Evolutionary conservation across 2,113 vertebrate species (phyloP).

Genomic region (Pionites leucogaster): DNA sequence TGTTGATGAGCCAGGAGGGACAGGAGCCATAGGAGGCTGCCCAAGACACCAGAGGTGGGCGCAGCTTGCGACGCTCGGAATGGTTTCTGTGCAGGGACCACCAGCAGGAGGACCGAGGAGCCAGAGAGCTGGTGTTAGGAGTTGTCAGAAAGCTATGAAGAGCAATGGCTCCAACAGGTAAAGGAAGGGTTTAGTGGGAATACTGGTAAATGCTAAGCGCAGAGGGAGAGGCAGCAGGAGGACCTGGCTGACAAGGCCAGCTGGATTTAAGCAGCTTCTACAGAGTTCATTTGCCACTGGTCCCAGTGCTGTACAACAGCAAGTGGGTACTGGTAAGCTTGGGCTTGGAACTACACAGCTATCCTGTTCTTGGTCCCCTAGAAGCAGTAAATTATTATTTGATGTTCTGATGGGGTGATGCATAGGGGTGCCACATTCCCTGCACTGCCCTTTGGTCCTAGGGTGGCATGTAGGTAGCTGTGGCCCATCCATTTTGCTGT

Average conservation of each 20-base stretch:
- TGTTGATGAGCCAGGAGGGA: neutral
- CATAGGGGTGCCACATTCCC: neutral
- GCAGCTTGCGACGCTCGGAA: neutral
- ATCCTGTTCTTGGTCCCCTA: neutral
- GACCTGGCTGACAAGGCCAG: neutral
- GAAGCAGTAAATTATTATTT: neutral
- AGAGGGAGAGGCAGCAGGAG: neutral
- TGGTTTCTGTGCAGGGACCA: neutral
- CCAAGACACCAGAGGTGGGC: neutral
- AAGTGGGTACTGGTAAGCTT: neutral
- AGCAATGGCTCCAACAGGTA: neutral
- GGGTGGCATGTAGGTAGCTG: neutral
- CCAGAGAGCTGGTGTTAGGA: neutral
- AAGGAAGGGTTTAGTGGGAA: neutral
- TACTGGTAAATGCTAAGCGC: neutral
- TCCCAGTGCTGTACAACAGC: neutral
- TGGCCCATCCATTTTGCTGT: neutral
- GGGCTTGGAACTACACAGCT: neutral
- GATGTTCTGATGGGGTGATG: neutral
- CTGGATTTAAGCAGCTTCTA: neutral
- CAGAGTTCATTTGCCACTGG: neutral
- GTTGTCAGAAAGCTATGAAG: fast-evolving
- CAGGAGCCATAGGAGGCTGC: neutral
- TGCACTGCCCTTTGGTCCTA: neutral
- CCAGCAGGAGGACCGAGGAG: neutral